Conservation (phyloP, 30 jellyfish, hydroid and myxozoan species). For the Pseudorhiza aurosa region DNA sequence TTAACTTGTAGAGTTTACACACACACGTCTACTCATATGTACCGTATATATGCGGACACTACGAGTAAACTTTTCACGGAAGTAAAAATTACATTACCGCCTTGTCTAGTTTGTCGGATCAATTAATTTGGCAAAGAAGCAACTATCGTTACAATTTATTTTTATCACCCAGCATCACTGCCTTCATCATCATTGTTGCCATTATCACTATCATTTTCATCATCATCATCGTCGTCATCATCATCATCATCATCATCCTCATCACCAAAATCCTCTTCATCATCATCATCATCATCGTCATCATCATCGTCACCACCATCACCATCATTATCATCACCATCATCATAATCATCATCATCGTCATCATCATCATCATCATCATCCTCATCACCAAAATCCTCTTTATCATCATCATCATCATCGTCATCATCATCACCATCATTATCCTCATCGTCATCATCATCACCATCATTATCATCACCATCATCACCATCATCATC, state of each 20-base stretch:
- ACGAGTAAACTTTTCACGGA: too few relatives aligned
- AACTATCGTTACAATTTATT: too few relatives aligned
- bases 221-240: not conserved
- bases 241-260: not conserved
- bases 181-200: not conserved
- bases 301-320: not conserved
- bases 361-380: not conserved
- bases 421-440: constrained; percentile 5
- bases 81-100: too few relatives aligned
- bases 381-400: not conserved
- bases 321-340: not conserved
- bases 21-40: too few relatives aligned
- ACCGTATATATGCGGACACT: too few relatives aligned
- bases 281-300: not conserved
- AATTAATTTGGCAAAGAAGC: too few relatives aligned
- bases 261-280: not conserved
- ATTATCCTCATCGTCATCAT: not conserved
- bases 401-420: not conserved
- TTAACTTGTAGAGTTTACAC: too few relatives aligned
- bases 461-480: not conserved
- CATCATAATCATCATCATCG: not conserved
- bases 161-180: not conserved
- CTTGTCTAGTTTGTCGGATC: too few relatives aligned
- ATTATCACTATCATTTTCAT: not conserved
- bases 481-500: constrained; percentile 3